phyloP scores from a whole-genome alignment of 2,888 invertebrate species.

The Pterostichus niger region DNA sequence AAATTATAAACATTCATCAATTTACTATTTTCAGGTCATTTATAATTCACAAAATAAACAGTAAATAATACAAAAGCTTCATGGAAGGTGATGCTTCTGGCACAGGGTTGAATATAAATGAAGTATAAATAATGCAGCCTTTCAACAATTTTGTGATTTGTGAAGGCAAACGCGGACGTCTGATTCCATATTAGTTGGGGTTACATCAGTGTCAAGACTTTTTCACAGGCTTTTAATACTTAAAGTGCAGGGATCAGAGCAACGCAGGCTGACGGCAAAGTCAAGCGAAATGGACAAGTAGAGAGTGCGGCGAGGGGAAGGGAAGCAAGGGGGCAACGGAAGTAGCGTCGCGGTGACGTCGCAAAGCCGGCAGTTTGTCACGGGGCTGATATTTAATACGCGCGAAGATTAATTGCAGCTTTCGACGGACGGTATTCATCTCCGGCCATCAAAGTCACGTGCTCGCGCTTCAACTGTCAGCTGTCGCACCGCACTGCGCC shows the following conservation, averaged over 20 bases:
- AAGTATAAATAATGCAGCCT: constrained; percentile 43
- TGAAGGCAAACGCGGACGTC: neutral
- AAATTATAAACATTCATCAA: constrained; percentile 27
- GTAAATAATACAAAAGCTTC: constrained; percentile 26
- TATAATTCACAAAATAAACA: constrained; percentile 35
- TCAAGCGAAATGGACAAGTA: constrained; percentile 5
- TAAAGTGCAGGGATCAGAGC: constrained; percentile 8
- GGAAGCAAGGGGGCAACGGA: constrained; percentile 13
- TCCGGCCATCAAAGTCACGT: constrained; percentile 66
- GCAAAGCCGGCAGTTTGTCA: constrained; percentile 66
- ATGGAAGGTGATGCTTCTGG: neutral
- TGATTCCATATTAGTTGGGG: constrained; percentile 19
- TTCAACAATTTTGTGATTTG: constrained; percentile 37
- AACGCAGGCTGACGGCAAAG: no score
- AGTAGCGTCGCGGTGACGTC: constrained; percentile 27
- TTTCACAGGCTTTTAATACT: constrained; percentile 20
- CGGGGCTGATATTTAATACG: constrained; percentile 65
- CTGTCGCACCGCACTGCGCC: constrained; percentile 25
- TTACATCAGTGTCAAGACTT: constrained; percentile 4
- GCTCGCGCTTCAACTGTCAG: constrained; percentile 58
- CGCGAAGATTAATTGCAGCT: constrained; percentile 66
- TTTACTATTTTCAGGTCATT: constrained; percentile 17
- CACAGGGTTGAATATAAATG: constrained; percentile 25
- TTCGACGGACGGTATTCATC: constrained; percentile 64
- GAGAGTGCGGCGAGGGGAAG: neutral